Conservation (phyloP, 2,888 invertebrate species). For the Meiosimyza platycephala region DNA sequence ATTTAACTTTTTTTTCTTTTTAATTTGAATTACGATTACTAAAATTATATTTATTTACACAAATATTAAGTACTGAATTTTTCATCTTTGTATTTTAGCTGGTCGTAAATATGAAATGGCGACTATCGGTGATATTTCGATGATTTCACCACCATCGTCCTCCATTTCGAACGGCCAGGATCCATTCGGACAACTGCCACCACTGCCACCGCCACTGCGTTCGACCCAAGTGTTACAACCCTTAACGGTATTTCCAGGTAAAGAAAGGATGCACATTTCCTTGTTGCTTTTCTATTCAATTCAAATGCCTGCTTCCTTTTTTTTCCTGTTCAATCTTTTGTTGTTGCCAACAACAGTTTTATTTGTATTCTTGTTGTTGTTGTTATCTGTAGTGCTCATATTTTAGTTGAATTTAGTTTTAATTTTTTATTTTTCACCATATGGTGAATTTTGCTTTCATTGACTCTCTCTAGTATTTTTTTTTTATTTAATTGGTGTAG, state of each 20-base stretch:
- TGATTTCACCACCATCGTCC: slow-evolving; percentile 69
- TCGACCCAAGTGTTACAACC: slow-evolving; percentile 69
- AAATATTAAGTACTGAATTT: not conserved
- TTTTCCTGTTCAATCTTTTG: slow-evolving; percentile 2
- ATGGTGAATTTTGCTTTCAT: slow-evolving; percentile 30
- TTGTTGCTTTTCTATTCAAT: slow-evolving; percentile 9
- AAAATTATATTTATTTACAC: not conserved
- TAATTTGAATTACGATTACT: not conserved
- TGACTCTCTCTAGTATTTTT: slow-evolving; percentile 14
- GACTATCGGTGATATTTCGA: slow-evolving; percentile 68
- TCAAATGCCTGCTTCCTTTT: slow-evolving; percentile 10
- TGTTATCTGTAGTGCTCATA: slow-evolving; percentile 4
- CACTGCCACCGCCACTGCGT: slow-evolving; percentile 68
- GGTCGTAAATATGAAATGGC: slow-evolving; percentile 68
- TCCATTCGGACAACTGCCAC: slow-evolving; percentile 68
- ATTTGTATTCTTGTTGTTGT: not conserved
- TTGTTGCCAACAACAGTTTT: not conserved
- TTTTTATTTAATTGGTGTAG: not conserved
- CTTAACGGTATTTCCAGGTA: slow-evolving; percentile 68
- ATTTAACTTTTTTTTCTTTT: not conserved
- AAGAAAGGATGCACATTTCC: slow-evolving; percentile 37
- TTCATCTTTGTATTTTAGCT: slow-evolving; percentile 52
- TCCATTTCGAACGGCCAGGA: slow-evolving; percentile 69
- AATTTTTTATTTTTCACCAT: slow-evolving; percentile 28
- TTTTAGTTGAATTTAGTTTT: slow-evolving; percentile 33